A percentile compares a stretch with the other conserved stretches of the same genome.
Conservation (phyloP, 2,113 vertebrate species). For the Bos indicus region DNA sequence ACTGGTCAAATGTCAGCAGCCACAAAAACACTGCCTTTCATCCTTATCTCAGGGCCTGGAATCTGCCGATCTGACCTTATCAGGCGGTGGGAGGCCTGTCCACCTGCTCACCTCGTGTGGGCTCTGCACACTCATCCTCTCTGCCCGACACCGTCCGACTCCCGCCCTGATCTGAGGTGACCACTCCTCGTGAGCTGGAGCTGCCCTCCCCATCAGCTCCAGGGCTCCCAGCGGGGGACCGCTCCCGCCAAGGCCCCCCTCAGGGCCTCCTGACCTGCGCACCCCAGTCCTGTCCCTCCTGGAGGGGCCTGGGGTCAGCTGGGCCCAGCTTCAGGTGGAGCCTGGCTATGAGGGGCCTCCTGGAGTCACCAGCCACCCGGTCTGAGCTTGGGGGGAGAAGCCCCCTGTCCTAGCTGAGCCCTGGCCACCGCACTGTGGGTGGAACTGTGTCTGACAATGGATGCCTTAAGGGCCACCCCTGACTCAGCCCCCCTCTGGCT, state of each 20-base stretch:
- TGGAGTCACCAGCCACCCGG: not conserved
- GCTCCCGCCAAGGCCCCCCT: not conserved
- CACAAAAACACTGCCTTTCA: not conserved
- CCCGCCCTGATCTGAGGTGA: not conserved
- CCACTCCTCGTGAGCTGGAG: not conserved
- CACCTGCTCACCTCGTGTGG: too few species aligned
- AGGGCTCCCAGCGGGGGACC: not conserved
- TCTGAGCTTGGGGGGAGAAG: not conserved
- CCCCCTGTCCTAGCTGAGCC: fast-evolving
- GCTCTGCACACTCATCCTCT: not conserved
- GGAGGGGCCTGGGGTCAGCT: not conserved
- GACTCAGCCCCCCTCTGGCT: not conserved
- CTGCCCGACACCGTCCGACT: fast-evolving
- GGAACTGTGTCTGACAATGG: not conserved
- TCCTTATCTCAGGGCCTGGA: not conserved
- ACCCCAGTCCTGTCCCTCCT: not conserved
- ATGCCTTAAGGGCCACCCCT: not conserved
- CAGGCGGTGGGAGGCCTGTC: not conserved
- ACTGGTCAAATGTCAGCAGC: fast-evolving
- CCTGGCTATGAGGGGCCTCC: not conserved
- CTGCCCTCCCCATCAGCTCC: not conserved
- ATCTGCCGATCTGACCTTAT: fast-evolving
- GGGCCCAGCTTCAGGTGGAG: not conserved
- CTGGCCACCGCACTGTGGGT: fast-evolving
- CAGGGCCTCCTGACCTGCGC: fast-evolving